phyloP scores from a whole-genome alignment of 2,888 invertebrate species.

The Holacanthella duospinosa region DNA sequence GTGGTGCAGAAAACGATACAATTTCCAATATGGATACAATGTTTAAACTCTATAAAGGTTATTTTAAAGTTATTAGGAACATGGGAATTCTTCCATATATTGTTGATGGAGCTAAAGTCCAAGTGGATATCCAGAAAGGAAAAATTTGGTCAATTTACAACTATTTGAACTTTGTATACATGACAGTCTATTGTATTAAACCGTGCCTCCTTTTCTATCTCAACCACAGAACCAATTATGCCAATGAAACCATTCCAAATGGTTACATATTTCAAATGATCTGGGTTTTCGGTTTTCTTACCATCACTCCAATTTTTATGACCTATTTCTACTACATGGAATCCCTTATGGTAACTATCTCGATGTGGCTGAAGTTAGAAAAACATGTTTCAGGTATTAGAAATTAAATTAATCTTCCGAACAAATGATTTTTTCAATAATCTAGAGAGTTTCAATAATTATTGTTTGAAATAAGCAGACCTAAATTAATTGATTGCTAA shows the following conservation, averaged over 20 bases:
- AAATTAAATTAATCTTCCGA: too few relatives aligned
- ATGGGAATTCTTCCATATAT: neutral
- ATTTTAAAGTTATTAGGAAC: neutral
- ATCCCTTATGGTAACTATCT: neutral
- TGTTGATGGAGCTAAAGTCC: neutral
- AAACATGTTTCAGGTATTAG: neutral
- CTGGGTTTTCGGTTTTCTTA: constrained; percentile 1
- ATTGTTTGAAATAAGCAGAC: too few relatives aligned
- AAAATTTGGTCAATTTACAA: neutral
- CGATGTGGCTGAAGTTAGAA: constrained; percentile 3
- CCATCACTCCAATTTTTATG: neutral
- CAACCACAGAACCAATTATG: neutral
- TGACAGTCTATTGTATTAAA: neutral
- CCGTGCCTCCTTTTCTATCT: neutral
- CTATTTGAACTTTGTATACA: neutral
- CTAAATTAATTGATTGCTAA: too few relatives aligned
- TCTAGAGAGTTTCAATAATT: too few relatives aligned
- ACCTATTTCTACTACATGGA: neutral
- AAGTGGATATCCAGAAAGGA: neutral
- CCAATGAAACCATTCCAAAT: neutral
- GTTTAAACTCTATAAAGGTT: neutral
- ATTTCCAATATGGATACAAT: neutral
- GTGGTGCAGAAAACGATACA: too few relatives aligned
- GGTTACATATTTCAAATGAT: constrained; percentile 1
- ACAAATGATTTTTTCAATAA: too few relatives aligned